Evolutionary conservation across 2,797 vertebrate species (phyloP).

Genomic region (Momotus momota): DNA sequence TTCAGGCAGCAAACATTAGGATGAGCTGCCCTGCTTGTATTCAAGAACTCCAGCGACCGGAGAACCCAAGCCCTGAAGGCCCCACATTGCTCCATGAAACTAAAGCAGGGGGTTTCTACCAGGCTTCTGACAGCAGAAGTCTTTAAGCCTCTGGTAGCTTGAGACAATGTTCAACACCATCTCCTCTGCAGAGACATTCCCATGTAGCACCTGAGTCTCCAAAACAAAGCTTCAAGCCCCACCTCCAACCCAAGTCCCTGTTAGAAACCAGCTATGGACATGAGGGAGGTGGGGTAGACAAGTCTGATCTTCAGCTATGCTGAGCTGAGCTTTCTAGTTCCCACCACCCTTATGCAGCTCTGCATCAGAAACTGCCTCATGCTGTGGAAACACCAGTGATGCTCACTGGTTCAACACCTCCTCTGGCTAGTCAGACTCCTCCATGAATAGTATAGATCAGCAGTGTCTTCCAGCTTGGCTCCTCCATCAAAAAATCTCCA

Average conservation of each 20-base stretch:
- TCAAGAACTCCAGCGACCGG: neutral
- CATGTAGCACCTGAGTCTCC: neutral
- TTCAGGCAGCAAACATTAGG: neutral
- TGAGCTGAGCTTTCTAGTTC: neutral
- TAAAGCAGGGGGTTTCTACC: fast-evolving
- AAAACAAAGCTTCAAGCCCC: neutral
- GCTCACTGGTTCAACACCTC: neutral
- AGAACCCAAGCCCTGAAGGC: neutral
- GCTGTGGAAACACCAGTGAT: neutral
- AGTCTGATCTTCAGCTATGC: neutral
- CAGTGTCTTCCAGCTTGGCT: neutral
- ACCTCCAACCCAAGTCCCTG: neutral
- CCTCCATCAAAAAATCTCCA: neutral
- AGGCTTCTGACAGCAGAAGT: neutral
- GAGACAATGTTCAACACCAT: fast-evolving
- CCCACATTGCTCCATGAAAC: fast-evolving
- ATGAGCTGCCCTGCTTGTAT: too few species aligned
- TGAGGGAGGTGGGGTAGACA: neutral
- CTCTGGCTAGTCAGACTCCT: neutral
- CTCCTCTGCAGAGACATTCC: fast-evolving
- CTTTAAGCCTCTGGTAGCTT: too few species aligned
- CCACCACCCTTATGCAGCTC: neutral
- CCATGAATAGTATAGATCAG: fast-evolving
- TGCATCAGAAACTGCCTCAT: neutral
- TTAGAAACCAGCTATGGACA: neutral